Evolutionary conservation across 2,797 vertebrate genomes (phyloP), one percentile per base, ranked within the genome.

Genomic region (Lycodopsis pacificus): DNA sequence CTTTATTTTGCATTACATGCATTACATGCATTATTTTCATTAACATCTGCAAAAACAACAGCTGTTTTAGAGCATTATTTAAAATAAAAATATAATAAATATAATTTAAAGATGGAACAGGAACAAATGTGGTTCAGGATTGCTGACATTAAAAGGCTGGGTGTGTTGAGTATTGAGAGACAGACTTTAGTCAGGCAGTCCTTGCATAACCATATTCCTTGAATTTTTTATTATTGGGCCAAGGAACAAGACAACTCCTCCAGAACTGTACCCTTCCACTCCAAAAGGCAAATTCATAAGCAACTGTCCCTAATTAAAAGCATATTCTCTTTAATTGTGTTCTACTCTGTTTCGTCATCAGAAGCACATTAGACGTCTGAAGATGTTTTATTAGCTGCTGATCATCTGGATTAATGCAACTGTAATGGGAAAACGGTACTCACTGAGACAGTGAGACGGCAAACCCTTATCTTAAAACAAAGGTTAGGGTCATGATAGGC

Each of bases 381-480:
- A 48, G 12, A 66, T 64, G 40, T 77, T 79, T 65, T 80, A 77
- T 78, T 82, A 72, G 63, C 32, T 64, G 4, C 38, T 65, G 61
- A 32, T 79, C 56, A 49, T 75, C 70, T 74, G 72, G 58, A 48
- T 66, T 67, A 66, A 79, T 71, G 58, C 32, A 66, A 72, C 1
- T 27, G 25, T 70, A 81, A 76, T 76, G 54, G 71, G 70, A 72
- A 76, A 81, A 77, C 17, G 64, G 40, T 40, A 22, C 27, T 77
- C 64, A 62, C 5, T 34, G 73, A 85, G 38, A 69, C 27, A 14
- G 7, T 34, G 53, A 81, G 44, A 34, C 5, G 0, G 57, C 48
- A 64, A 83, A 63, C 22, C 51, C 46, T 77, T 80, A 72, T 87
- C 66, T 75, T 56, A 65, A 90, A 81, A 77, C 53, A 81, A 82